Evolutionary conservation across 2,888 invertebrate species (phyloP).

Genomic region (Drosophila anomalata): DNA sequence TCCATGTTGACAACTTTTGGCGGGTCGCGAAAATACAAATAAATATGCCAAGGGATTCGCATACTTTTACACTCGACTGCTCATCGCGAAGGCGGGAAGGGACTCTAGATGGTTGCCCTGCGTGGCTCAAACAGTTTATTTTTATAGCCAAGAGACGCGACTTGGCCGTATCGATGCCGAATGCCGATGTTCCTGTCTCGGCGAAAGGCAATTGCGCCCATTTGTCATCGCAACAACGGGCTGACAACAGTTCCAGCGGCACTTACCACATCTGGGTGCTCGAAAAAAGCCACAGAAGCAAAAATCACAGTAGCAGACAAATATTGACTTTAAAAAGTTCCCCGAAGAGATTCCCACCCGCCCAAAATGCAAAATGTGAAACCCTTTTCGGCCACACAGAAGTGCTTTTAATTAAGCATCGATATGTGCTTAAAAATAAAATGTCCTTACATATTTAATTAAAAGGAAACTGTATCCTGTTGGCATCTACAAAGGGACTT

Average conservation of each 20-base stretch:
- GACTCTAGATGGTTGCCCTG: constrained; percentile 6
- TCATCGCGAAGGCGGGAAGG: constrained; percentile 24
- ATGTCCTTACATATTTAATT: constrained; percentile 61
- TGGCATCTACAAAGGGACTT: constrained; percentile 45
- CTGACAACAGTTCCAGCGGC: constrained; percentile 60
- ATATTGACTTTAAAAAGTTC: constrained; percentile 17
- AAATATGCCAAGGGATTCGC: constrained; percentile 51
- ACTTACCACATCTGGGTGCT: constrained; percentile 44
- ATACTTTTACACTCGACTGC: constrained; percentile 51
- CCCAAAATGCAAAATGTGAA: background rate
- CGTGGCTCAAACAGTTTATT: constrained; percentile 61
- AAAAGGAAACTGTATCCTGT: constrained; percentile 51
- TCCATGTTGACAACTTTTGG: constrained; percentile 71
- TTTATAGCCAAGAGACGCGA: constrained; percentile 71
- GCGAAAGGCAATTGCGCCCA: constrained; percentile 74
- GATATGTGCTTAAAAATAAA: constrained; percentile 58
- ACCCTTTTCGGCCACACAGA: constrained; percentile 18
- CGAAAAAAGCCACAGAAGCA: constrained; percentile 18
- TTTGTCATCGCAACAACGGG: constrained; percentile 79
- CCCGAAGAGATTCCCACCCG: background rate
- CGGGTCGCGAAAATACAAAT: constrained; percentile 53
- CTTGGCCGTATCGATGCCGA: constrained; percentile 56
- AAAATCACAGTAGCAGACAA: constrained; percentile 19
- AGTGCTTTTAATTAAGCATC: constrained; percentile 64
- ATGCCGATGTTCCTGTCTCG: constrained; percentile 28